phyloP scores from a whole-genome alignment of 2,797 vertebrate species.

The Morelia viridis region DNA sequence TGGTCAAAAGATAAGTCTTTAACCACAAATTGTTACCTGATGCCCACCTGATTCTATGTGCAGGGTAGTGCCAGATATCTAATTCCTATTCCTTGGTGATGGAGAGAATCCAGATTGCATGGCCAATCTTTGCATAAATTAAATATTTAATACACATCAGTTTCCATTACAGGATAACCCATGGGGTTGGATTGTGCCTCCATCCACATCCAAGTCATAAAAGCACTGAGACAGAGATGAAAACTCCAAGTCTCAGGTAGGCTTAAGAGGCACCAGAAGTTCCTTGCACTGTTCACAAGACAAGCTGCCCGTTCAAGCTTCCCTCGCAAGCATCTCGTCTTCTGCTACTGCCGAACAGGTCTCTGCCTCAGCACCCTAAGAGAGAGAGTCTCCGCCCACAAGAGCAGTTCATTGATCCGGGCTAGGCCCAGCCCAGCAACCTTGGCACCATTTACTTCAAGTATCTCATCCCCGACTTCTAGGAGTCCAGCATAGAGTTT shows the following conservation, averaged over 20 bases:
- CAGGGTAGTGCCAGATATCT: not conserved
- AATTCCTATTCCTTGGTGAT: not conserved
- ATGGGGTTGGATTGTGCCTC: not conserved
- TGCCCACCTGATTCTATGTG: not conserved
- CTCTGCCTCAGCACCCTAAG: slow-evolving; percentile 85
- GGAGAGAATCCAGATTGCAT: not conserved
- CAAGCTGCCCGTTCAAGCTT: not conserved
- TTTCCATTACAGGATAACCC: not conserved
- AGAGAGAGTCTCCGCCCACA: slow-evolving; percentile 76
- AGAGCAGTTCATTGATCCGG: slow-evolving; percentile 83
- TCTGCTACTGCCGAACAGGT: slow-evolving; percentile 75
- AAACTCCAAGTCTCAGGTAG: not conserved
- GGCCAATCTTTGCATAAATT: slow-evolving; percentile 11
- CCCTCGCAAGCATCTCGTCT: not conserved
- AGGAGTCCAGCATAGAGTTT: slow-evolving; percentile 89
- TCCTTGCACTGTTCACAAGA: not conserved
- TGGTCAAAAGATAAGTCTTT: not conserved
- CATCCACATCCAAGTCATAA: not conserved
- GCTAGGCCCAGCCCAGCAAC: slow-evolving; percentile 85
- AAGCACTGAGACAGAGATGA: not conserved
- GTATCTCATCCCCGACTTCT: slow-evolving; percentile 88
- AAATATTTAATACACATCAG: slow-evolving; percentile 19
- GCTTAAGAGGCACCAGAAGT: slow-evolving; percentile 1
- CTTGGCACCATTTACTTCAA: slow-evolving; percentile 88
- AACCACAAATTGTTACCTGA: not conserved